Conservation (phyloP, 2,113 vertebrate genomes). For the Erpornis zantholeuca region DNA sequence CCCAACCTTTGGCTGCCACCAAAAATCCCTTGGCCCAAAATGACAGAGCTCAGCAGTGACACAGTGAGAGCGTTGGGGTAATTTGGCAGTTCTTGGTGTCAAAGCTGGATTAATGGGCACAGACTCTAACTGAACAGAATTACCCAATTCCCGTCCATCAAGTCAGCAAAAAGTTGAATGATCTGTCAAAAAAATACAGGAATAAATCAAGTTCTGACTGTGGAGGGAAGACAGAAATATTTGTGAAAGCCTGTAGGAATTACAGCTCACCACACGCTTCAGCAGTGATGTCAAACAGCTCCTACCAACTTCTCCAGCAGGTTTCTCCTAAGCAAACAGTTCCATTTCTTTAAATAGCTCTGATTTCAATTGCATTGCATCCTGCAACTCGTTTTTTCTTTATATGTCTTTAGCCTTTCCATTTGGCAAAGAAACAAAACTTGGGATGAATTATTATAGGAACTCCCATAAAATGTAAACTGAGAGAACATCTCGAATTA, state of each 20-base stretch:
- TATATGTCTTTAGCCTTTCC: neutral
- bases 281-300: neutral
- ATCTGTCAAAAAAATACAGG: neutral
- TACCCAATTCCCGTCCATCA: neutral
- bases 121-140: neutral
- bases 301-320: neutral
- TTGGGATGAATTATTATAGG: neutral
- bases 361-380: neutral
- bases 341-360: neutral
- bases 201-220: neutral
- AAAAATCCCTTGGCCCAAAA: neutral
- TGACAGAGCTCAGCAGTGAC: neutral
- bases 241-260: neutral
- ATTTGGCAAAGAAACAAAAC: neutral
- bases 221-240: neutral
- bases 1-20: neutral
- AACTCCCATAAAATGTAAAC: neutral
- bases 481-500: neutral
- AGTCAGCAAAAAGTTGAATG: neutral
- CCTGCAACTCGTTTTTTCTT: neutral
- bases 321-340: neutral
- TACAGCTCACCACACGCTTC: neutral
- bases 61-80: accelerated
- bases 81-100: neutral
- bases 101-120: neutral